phyloP scores from a whole-genome alignment of 2,888 invertebrate species.

The Cantharis lateralis region DNA sequence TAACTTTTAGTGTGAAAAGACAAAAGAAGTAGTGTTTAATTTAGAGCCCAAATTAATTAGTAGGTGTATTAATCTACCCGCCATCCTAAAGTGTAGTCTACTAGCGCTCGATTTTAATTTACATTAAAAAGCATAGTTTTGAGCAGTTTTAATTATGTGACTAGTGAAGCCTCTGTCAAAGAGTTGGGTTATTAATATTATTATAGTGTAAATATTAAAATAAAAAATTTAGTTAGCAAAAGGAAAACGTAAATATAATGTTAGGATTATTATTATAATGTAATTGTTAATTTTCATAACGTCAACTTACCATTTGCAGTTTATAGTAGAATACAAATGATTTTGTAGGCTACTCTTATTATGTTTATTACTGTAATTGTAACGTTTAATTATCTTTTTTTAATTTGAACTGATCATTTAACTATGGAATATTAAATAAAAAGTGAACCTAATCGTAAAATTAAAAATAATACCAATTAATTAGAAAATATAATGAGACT shows the following conservation, averaged over 20 bases:
- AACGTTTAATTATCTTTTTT: slow-evolving; percentile 14
- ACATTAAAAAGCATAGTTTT: not conserved
- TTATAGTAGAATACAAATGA: slow-evolving; percentile 8
- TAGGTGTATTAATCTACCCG: not conserved
- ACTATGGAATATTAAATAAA: slow-evolving; percentile 9
- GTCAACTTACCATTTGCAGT: slow-evolving; percentile 5
- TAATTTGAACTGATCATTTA: slow-evolving; percentile 19
- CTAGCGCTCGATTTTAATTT: not conserved
- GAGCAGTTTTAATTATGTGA: not conserved
- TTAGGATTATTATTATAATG: slow-evolving; percentile 13
- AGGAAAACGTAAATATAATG: slow-evolving; percentile 22
- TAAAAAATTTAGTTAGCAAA: slow-evolving; percentile 7
- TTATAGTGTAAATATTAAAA: slow-evolving; percentile 17
- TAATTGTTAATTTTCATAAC: slow-evolving; percentile 12
- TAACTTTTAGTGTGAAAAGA: not conserved
- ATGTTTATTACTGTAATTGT: slow-evolving; percentile 10
- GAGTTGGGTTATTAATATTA: not conserved
- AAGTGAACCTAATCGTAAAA: slow-evolving; percentile 16
- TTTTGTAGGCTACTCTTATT: slow-evolving; percentile 14
- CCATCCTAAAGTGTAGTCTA: not conserved
- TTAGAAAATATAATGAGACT: slow-evolving; percentile 27
- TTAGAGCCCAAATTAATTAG: not conserved
- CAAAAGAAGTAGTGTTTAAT: not conserved
- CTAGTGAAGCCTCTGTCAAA: slow-evolving; percentile 17
- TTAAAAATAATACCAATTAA: slow-evolving; percentile 24